A percentile compares a stretch with the other conserved stretches of the same genome.
phyloP scores from a whole-genome alignment of 2,888 invertebrate genomes.

The Metopia argyrocephala region DNA sequence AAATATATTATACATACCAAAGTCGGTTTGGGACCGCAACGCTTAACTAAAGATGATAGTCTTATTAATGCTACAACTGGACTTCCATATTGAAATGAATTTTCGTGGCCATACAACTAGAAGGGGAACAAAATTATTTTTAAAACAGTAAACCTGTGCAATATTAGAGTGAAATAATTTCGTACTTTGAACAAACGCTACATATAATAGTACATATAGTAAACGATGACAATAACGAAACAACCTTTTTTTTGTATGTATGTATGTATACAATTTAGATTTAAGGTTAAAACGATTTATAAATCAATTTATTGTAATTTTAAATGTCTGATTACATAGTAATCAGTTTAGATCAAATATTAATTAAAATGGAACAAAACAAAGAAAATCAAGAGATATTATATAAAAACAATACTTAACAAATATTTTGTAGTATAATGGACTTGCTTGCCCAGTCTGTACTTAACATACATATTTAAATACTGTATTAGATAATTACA shows the following conservation, averaged over 20 bases:
- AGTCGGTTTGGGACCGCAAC: constrained; percentile 88
- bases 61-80: constrained; percentile 78
- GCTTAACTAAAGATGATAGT: constrained; percentile 77
- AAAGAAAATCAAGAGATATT: neutral
- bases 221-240: constrained; percentile 65
- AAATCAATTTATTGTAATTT: neutral
- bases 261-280: constrained; percentile 23
- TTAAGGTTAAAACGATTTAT: neutral
- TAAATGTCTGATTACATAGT: constrained; percentile 42
- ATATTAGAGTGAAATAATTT: constrained; percentile 50
- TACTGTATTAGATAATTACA: neutral
- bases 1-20: constrained; percentile 91
- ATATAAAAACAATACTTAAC: neutral
- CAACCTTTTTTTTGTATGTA: constrained; percentile 43
- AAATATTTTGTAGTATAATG: neutral
- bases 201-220: constrained; percentile 58
- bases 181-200: constrained; percentile 57
- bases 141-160: constrained; percentile 7
- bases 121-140: neutral
- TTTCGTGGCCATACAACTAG: neutral
- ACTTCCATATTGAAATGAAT: constrained; percentile 58
- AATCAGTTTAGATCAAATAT: constrained; percentile 19
- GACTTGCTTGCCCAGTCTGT: constrained; percentile 28
- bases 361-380: no score
- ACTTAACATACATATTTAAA: no score